A percentile compares a stretch with the other conserved stretches of the same genome.
Evolutionary conservation across 2,888 invertebrate genomes (phyloP).

Genomic region (Erpobdella octoculata): DNA sequence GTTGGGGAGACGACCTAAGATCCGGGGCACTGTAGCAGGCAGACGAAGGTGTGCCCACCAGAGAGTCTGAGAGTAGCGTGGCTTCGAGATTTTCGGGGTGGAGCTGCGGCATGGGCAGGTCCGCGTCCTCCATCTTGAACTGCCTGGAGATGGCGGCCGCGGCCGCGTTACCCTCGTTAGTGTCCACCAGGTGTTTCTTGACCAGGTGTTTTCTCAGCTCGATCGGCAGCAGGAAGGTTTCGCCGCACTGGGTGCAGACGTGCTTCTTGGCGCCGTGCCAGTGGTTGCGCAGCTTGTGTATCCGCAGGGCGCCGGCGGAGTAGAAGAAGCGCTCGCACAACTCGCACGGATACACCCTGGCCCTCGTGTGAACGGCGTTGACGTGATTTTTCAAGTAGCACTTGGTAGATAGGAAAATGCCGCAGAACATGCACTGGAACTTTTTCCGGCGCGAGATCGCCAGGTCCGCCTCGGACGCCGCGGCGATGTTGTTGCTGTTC

Average conservation of each 20-base stretch:
- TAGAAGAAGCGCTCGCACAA: conserved; percentile 38
- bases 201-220: conserved; percentile 37
- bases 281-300: conserved; percentile 40
- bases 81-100: conserved; percentile 27
- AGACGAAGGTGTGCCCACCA: conserved; percentile 21
- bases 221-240: conserved; percentile 38
- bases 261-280: conserved; percentile 39
- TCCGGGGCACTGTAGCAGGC: conserved; percentile 25
- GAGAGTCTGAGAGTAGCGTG: conserved; percentile 9
- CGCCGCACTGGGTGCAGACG: conserved; percentile 37
- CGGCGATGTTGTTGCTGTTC: not conserved
- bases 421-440: conserved; percentile 40
- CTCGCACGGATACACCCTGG: conserved; percentile 39
- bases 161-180: conserved; percentile 8
- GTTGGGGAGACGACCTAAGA: conserved; percentile 16
- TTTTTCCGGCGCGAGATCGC: conserved; percentile 33
- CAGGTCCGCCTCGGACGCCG: conserved; percentile 14
- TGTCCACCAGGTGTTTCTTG: conserved; percentile 34
- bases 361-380: conserved; percentile 39
- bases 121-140: conserved; percentile 29
- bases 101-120: conserved; percentile 28
- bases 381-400: conserved; percentile 39
- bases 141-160: conserved; percentile 12
- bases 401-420: conserved; percentile 39
- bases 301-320: conserved; percentile 38